A percentile compares a stretch with the other conserved stretches of the same genome.
phyloP scores from a whole-genome alignment of 37 sponge, comb jelly and placozoan species.

The Petrosia ficiformis region DNA sequence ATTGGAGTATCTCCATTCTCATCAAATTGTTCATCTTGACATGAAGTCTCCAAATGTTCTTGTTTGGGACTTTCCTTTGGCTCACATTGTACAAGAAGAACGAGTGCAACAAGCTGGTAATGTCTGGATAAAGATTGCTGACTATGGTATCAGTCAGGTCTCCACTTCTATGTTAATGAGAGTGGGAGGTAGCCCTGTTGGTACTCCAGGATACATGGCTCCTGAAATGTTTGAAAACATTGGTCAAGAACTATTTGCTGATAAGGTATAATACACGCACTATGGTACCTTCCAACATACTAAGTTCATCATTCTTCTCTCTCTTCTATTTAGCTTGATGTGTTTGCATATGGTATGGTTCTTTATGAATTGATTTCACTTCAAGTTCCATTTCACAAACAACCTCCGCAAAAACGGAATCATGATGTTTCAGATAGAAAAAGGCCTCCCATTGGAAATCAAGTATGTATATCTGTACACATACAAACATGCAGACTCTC shows the following conservation, averaged over 20 bases:
- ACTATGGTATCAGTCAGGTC: constrained; percentile 81
- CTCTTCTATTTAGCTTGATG: constrained; percentile 61
- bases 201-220: constrained; percentile 92
- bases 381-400: constrained; percentile 55
- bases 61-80: constrained; percentile 81
- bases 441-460: constrained; percentile 41
- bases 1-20: constrained; percentile 76
- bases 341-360: constrained; percentile 89
- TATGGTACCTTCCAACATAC: no score
- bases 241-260: constrained; percentile 50
- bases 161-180: constrained; percentile 43
- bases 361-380: constrained; percentile 73
- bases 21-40: constrained; percentile 83
- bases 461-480: not conserved
- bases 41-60: constrained; percentile 87
- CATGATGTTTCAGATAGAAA: constrained; percentile 23
- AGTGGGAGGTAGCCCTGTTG: constrained; percentile 47
- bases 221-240: constrained; percentile 66
- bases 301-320: not conserved
- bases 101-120: constrained; percentile 41
- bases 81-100: not conserved
- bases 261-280: constrained; percentile 61
- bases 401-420: constrained; percentile 32
- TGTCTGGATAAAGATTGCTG: constrained; percentile 74
- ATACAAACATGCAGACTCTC: no score